These are phyloP conservation scores for Falco punctatus DNA, from an alignment of 2,113 vertebrate species.

Conservation along the genomic window DNA sequence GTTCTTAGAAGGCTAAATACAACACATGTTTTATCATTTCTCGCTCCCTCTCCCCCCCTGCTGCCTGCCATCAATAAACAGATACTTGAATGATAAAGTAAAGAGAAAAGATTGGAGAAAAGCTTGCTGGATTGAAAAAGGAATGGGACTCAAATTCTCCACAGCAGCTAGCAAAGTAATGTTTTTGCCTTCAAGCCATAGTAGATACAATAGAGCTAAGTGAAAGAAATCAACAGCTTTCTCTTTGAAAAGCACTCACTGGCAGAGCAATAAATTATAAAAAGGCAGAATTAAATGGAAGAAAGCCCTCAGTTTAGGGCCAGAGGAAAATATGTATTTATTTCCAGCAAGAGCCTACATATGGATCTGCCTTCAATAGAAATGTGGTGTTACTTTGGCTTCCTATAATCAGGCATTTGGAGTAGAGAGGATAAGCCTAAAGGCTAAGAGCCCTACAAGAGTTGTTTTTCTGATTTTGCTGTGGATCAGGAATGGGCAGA, in stretches of 20 bases:
- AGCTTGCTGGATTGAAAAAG: neutral
- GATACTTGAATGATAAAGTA: neutral
- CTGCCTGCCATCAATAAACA: neutral
- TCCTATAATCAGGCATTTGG: neutral
- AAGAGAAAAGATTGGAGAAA: neutral
- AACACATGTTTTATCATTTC: neutral
- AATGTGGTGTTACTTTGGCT: neutral
- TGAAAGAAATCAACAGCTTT: slow-evolving; percentile 12
- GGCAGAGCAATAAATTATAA: neutral
- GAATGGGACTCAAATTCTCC: neutral
- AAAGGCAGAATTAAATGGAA: neutral
- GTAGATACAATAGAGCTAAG: neutral
- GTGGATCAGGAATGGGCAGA: neutral
- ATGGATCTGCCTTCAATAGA: neutral
- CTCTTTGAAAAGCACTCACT: neutral
- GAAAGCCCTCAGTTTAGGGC: neutral
- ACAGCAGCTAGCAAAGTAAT: neutral
- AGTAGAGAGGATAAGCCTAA: neutral
- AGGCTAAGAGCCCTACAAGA: neutral
- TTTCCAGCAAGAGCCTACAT: neutral
- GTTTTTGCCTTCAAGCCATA: neutral
- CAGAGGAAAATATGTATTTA: neutral
- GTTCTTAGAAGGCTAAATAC: neutral
- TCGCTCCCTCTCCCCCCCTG: neutral
- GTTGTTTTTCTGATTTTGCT: neutral